Evolutionary conservation across 2,113 vertebrate species (phyloP), one percentile per base, ranked within the genome.

Genomic region (Mixornis gularis): DNA sequence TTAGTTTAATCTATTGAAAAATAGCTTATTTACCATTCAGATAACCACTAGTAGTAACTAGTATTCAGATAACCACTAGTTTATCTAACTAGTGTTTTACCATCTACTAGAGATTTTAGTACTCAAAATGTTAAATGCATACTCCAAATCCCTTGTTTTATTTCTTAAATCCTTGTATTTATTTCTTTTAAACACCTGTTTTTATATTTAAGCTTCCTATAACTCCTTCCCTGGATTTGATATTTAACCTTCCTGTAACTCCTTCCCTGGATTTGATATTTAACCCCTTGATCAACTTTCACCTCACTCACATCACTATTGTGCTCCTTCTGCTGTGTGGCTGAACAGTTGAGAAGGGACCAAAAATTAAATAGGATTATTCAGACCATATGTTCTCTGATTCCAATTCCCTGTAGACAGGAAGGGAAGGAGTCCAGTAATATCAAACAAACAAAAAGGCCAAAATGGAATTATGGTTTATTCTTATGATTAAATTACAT

Each of bases 401-500:
- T 85, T 88, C 49, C 22, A 85, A 38, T 21, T 92, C 74, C 68
- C 60, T 15, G 3, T 18, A 55, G 43, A 65, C 6, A 70, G 26
- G n/a, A 62, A 81, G n/a, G 68, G 43, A 89, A 93, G 12, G 25
- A 71, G 56, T 44, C 64, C 60, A 72, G 40, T 65, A 82, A 90
- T 59, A 91, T 11, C 69, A 83, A 60, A 78, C 56, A 85, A 77
- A 36, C 9, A 85, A 77, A 36, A 13, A n/a, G 21, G 49, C 15
- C 79, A 85, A 34, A 87, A 74, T 4, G 38, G 40, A 79, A 72
- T 59, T 44, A 53, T 62, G 32, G 76, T 65, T 83, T 86, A 82
- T 77, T 66, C 66, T 79, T 76, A 77, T 52, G 72, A 87, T 96
- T 96, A 94, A 94, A 95, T 96, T 91, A 95, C 94, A 74, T 62